These are phyloP conservation scores for Siniperca scherzeri DNA, from an alignment of 2,797 vertebrate species.

Conservation along the genomic window DNA sequence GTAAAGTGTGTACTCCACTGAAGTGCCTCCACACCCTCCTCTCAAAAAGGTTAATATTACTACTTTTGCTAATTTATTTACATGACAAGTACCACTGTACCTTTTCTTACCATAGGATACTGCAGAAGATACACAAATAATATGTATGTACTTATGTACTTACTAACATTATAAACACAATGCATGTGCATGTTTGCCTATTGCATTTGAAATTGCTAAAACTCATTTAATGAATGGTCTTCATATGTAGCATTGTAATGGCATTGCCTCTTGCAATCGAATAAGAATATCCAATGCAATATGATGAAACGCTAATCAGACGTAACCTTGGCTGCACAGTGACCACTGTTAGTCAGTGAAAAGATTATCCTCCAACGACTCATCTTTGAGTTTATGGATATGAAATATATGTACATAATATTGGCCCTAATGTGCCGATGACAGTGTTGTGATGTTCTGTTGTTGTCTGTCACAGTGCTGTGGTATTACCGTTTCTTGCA, in stretches of 20 bases:
- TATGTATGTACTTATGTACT: not conserved
- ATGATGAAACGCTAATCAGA: conserved; percentile 1
- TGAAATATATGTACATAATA: not conserved
- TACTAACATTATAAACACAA: not conserved
- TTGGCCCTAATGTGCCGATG: not conserved
- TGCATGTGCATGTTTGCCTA: not conserved
- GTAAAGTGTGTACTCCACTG: conserved; percentile 27
- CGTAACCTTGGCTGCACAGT: not conserved
- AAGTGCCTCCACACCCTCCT: conserved; percentile 15
- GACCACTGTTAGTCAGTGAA: not conserved
- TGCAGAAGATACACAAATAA: not conserved
- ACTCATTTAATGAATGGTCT: not conserved
- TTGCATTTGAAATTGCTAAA: not conserved
- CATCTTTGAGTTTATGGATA: not conserved
- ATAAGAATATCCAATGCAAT: not conserved
- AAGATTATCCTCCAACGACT: not conserved
- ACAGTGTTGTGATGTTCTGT: not conserved
- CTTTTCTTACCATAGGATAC: not conserved
- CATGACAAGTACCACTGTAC: not conserved
- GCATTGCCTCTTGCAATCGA: not conserved
- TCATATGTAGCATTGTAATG: not conserved
- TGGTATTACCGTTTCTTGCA: conserved; percentile 74
- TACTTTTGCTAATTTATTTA: not conserved
- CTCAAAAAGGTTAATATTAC: conserved; percentile 14
- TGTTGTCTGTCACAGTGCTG: conserved; percentile 4